These are phyloP conservation scores for Sipunculus nudus DNA, from an alignment of 2,888 invertebrate species.

Conservation along the genomic window DNA sequence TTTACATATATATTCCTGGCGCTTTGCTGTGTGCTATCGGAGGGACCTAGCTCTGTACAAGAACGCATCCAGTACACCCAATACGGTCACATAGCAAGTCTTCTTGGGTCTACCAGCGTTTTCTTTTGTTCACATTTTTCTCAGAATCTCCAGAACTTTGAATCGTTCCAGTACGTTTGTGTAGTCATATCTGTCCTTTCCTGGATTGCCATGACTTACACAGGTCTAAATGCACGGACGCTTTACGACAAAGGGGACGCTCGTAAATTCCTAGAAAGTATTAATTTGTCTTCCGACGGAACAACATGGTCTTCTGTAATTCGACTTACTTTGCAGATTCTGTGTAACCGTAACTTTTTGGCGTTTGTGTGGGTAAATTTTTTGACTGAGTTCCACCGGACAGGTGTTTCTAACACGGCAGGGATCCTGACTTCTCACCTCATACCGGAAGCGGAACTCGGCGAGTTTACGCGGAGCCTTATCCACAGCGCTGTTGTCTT, in stretches of 20 bases:
- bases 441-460: slow-evolving; percentile 43
- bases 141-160: slow-evolving; percentile 56
- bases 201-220: slow-evolving; percentile 48
- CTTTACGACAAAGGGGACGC: slow-evolving; percentile 52
- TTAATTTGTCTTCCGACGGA: too few species aligned
- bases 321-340: slow-evolving; percentile 47
- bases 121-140: slow-evolving; percentile 54
- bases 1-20: slow-evolving; percentile 66
- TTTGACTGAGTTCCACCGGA: slow-evolving; percentile 50
- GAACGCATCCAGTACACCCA: slow-evolving; percentile 60
- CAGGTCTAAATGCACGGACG: slow-evolving; percentile 53
- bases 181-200: slow-evolving; percentile 53
- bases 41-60: slow-evolving; percentile 56
- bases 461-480: too few species aligned
- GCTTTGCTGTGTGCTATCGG: slow-evolving; percentile 64
- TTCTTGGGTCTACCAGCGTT: slow-evolving; percentile 50
- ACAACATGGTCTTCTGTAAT: slow-evolving; percentile 38
- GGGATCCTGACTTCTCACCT: slow-evolving; percentile 54
- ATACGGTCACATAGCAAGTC: slow-evolving; percentile 51
- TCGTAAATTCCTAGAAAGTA: too few species aligned
- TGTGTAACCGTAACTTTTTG: slow-evolving; percentile 51
- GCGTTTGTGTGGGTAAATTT: slow-evolving; percentile 58
- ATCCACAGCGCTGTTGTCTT: too few species aligned
- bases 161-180: slow-evolving; percentile 55
- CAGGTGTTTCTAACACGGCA: slow-evolving; percentile 51